Conservation (phyloP, 1,140 invertebrate species). For the Halesus radiatus region DNA sequence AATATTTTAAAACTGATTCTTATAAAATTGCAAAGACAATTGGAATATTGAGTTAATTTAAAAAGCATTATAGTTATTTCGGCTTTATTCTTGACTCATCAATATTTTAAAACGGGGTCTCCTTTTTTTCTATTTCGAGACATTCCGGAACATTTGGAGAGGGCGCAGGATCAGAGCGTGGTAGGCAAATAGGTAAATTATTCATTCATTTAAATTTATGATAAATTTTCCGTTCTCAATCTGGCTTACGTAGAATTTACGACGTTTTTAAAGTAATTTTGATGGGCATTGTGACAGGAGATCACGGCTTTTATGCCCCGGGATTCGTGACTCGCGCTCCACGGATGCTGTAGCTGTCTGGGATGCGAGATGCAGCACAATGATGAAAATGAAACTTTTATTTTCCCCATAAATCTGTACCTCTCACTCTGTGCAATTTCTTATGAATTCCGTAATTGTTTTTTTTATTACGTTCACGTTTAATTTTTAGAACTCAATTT, state of each 20-base stretch:
- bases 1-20: too few species aligned
- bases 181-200: slow-evolving; percentile 40
- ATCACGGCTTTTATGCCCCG: slow-evolving; percentile 15
- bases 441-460: too few species aligned
- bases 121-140: not conserved
- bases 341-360: too few species aligned
- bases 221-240: slow-evolving; percentile 37
- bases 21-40: not conserved
- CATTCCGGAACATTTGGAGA: slow-evolving; percentile 1
- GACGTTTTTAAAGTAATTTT: slow-evolving; percentile 41
- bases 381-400: too few species aligned
- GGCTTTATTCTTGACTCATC: not conserved
- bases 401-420: too few species aligned
- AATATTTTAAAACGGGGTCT: slow-evolving; percentile 24
- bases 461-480: too few species aligned
- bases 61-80: not conserved
- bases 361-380: too few species aligned
- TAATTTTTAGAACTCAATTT: too few species aligned
- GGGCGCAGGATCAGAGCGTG: slow-evolving; percentile 10
- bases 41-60: not conserved
- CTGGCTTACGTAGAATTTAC: slow-evolving; percentile 38
- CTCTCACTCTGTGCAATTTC: too few species aligned
- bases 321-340: slow-evolving; percentile 26
- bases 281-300: slow-evolving; percentile 31
- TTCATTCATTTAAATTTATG: slow-evolving; percentile 42